phyloP scores from a whole-genome alignment of 1,140 invertebrate species.

The Goniozus legneri region DNA sequence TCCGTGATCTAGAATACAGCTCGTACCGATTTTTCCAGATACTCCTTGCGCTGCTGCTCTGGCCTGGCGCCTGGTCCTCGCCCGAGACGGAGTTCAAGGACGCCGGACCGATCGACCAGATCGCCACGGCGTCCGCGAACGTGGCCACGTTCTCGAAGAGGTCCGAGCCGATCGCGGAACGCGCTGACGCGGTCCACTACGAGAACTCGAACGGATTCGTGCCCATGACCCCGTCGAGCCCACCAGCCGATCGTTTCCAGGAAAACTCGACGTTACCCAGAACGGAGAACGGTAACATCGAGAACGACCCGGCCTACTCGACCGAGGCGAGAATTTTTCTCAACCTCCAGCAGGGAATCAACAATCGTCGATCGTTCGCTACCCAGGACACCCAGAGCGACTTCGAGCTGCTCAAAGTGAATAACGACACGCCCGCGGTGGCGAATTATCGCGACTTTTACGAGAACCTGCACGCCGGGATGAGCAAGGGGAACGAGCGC shows the following conservation, averaged over 20 bases:
- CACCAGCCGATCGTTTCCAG: not conserved
- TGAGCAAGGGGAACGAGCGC: not conserved
- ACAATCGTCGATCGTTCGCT: constrained; percentile 39
- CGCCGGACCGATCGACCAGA: constrained; percentile 36
- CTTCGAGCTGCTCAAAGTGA: constrained; percentile 49
- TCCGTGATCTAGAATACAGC: too few relatives aligned
- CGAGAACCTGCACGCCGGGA: constrained; percentile 13
- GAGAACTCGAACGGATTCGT: constrained; percentile 45
- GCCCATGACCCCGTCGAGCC: constrained; percentile 28
- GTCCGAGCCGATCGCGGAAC: constrained; percentile 9
- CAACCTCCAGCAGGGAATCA: constrained; percentile 24
- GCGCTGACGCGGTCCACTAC: constrained; percentile 28
- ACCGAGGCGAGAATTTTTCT: constrained; percentile 42
- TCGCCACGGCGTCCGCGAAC: constrained; percentile 38
- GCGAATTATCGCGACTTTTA: constrained; percentile 46
- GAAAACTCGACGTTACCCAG: not conserved
- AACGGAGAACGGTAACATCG: constrained; percentile 4
- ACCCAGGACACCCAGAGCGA: constrained; percentile 31
- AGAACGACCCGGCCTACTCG: constrained; percentile 24
- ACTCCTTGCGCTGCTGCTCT: too few relatives aligned
- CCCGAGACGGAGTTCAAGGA: constrained; percentile 18
- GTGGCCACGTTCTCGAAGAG: constrained; percentile 3
- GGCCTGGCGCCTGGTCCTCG: too few relatives aligned
- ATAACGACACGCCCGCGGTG: constrained; percentile 40
- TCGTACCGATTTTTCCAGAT: too few relatives aligned